Percentiles rank a stretch among this genome's conserved stretches.
These are phyloP conservation scores for Corticium candelabrum DNA, from an alignment of 37 sponge, comb jelly and placozoan genomes.

Conservation along the genomic window DNA sequence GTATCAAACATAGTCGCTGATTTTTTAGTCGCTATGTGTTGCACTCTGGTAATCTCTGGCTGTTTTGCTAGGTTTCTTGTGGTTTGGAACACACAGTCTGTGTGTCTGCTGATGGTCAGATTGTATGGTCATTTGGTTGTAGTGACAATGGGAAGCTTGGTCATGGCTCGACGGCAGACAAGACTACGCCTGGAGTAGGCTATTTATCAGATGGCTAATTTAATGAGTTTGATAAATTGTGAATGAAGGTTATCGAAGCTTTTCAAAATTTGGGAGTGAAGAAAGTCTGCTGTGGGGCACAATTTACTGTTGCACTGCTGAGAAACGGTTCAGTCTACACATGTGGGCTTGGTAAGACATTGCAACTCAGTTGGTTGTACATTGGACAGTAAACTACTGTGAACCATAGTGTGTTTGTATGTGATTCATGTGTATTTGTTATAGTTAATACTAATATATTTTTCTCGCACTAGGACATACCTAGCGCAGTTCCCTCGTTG, in stretches of 20 bases:
- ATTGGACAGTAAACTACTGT: too few species aligned
- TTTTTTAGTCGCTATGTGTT: too few species aligned
- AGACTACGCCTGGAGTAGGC: background rate
- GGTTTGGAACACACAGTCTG: constrained; percentile 36
- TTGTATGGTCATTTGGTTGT: constrained; percentile 87
- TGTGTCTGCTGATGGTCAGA: constrained; percentile 14
- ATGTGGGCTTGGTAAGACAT: constrained; percentile 15
- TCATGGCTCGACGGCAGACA: constrained; percentile 39
- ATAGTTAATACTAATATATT: too few species aligned
- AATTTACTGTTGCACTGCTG: constrained; percentile 22
- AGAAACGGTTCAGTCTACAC: constrained; percentile 27
- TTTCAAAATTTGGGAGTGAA: constrained; percentile 11
- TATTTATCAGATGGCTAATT: background rate
- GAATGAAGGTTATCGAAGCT: constrained; percentile 15
- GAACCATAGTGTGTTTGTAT: too few species aligned
- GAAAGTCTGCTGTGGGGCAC: constrained; percentile 17
- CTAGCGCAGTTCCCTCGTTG: too few species aligned
- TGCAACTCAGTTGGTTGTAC: too few species aligned
- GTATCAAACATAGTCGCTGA: too few species aligned
- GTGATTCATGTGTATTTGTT: too few species aligned
- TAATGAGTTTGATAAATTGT: background rate
- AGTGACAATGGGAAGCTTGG: constrained; percentile 96
- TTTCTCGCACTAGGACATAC: too few species aligned
- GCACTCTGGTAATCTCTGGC: too few species aligned
- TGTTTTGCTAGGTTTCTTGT: constrained; percentile 13